A percentile compares a stretch with the other conserved stretches of the same genome.
These are phyloP conservation scores for Malacosoma neustria DNA, from an alignment of 2,888 invertebrate species.

Conservation along the genomic window DNA sequence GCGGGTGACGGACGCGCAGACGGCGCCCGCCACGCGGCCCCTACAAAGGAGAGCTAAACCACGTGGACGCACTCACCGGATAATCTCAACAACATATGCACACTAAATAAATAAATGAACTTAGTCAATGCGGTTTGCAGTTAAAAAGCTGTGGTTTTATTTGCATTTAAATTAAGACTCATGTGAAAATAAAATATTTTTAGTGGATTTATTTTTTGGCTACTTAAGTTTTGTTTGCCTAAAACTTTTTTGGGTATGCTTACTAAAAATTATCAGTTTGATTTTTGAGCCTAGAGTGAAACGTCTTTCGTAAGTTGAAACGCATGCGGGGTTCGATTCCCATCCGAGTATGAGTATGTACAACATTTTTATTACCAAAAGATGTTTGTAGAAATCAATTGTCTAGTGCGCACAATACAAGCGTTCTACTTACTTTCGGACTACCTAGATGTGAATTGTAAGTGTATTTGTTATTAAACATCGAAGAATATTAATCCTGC, in stretches of 20 bases:
- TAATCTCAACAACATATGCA: constrained; percentile 58
- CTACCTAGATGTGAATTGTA: too few relatives aligned
- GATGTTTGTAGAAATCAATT: too few relatives aligned
- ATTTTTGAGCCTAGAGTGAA: background rate
- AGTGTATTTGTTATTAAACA: too few relatives aligned
- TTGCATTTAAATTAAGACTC: constrained; percentile 40
- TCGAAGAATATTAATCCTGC: too few relatives aligned
- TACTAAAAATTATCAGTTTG: background rate
- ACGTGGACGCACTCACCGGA: constrained; percentile 34
- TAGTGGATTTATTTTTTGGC: background rate
- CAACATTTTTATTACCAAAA: too few relatives aligned
- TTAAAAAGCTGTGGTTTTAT: constrained; percentile 23
- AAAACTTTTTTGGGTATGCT: background rate
- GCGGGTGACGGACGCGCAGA: constrained; percentile 11
- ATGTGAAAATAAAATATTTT: constrained; percentile 29
- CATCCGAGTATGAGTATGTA: too few relatives aligned
- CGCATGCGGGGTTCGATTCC: too few relatives aligned
- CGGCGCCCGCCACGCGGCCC: constrained; percentile 24
- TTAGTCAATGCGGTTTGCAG: constrained; percentile 32
- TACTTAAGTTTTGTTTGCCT: background rate
- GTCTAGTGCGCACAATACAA: too few relatives aligned
- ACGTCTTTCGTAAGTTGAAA: too few relatives aligned
- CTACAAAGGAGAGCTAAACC: constrained; percentile 14
- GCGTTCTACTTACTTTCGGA: too few relatives aligned
- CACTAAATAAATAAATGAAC: constrained; percentile 69